Evolutionary conservation across 2,797 vertebrate genomes (phyloP), one percentile per base, ranked within the genome.

Genomic region (Hipposideros larvatus): DNA sequence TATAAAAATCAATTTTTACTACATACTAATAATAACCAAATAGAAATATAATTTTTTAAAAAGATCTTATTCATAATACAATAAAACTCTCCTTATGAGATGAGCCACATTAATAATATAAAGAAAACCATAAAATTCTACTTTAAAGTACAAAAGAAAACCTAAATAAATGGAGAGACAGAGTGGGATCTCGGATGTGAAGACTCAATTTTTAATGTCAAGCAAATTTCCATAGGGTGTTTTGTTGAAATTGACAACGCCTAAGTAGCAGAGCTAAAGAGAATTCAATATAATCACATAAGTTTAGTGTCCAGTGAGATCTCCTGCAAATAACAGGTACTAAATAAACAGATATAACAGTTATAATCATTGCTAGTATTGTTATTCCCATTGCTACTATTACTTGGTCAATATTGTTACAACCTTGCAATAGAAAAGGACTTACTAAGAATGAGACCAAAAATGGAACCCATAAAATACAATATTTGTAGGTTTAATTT

Each of bases 121-220:
- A 87, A 87, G 46, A 68, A 79, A 70, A 70, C 13, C n/a, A 75
- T 87, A 78, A 84, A 82, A 46, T 53, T 89, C 84, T 65, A 78
- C 21, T 55, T 57, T 63, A 91, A 66, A 91, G 1, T 4, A n/a
- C 24, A 13, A 73, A 79, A 41, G 22, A 46, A 85, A 70, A 53
- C n/a, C 41, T 75, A 91, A 95, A 71, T 71, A 84, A 77, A 65
- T 80, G 48, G 65, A 51, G 11, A 87, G 11, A n/a, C 9, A 48
- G 43, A 48, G 10, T 9, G 37, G 75, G 48, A 43, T 85, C 21
- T 46, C 57, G n/a, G 22, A 77, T 51, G 11, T 26, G 7, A 63
- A 63, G 82, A 74, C 55, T 73, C 24, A 28, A 88, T 83, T 77
- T 61, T 57, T 68, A 82, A 82, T 66, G 31, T 74, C 18, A 66